Base-by-base conservation (phyloP, 2,888 invertebrate genomes). In the Dolomedes plantarius region DNA sequence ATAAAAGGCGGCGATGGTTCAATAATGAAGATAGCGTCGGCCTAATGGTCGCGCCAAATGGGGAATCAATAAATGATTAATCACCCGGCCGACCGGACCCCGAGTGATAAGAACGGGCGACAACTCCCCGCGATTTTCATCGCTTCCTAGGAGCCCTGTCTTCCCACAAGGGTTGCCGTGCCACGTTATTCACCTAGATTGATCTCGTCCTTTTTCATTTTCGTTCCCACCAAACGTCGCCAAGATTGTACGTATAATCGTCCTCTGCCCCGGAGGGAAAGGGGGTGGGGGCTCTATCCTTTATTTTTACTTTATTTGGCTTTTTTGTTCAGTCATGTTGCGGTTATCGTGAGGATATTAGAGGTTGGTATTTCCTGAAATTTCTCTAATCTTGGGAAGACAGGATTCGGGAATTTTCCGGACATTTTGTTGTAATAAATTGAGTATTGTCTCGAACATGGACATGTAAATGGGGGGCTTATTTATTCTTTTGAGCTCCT, bases 31-130 rank as follows among this genome's bases (percentile, higher is more conserved):
- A 80, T 80, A 80, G 80, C 73, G 80, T 80, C 73, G 80, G 46
- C 67, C 73, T 80, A 80, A 80, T 80, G 80, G 80, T 73, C 65
- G 67, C 67, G 46, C 72, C 69, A 80, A 80, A 80, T 80, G 80
- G 73, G 80, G 80, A 80, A 80, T 80, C 80, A 73, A 80, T 80
- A 80, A 67, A 80, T 80, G 80, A 80, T 80, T 80, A 80, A 80
- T 80, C 80, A 73, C 80, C 64, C 31, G 71, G 39, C 78, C 73
- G 72, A 56, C 73, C 80, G 73, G 80, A 78, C 71, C 41, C 46
- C 19, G 29, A 31, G 19, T 68, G 79, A 79, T 79, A 79, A 79
- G 73, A 41, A 65, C 28, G 73, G 73, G 73, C 73, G 80, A 80
- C 80, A 67, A n/a, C 64, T 41, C 32, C 13, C 16, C 19, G 50